phyloP scores from a whole-genome alignment of 2,888 invertebrate species.

The Lacanobia oleracea region DNA sequence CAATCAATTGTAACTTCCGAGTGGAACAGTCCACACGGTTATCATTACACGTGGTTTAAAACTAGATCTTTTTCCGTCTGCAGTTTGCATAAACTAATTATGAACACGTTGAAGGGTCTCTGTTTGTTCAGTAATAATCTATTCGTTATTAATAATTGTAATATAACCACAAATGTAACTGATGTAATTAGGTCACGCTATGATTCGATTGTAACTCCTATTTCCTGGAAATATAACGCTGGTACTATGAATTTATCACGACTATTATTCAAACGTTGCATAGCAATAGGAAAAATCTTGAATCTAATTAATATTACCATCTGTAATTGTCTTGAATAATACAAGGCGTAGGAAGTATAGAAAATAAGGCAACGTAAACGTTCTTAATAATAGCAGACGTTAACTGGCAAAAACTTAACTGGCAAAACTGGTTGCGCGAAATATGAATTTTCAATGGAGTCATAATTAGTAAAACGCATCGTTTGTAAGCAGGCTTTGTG shows the following conservation, averaged over 20 bases:
- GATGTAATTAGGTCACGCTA: constrained; percentile 69
- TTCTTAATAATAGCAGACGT: constrained; percentile 35
- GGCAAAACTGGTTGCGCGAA: constrained; percentile 40
- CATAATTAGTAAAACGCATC: constrained; percentile 60
- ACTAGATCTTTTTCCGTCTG: constrained; percentile 76
- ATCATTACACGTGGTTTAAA: constrained; percentile 78
- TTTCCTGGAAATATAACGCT: constrained; percentile 74
- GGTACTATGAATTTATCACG: constrained; percentile 73
- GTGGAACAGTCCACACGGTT: constrained; percentile 71
- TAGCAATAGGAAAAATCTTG: constrained; percentile 69
- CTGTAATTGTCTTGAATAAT: constrained; percentile 59
- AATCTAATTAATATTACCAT: constrained; percentile 63
- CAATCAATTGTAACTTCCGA: constrained; percentile 67
- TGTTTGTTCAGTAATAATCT: constrained; percentile 72
- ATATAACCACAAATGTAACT: constrained; percentile 68
- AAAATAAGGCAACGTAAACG: constrained; percentile 51
- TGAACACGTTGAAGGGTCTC: constrained; percentile 66
- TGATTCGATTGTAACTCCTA: constrained; percentile 72
- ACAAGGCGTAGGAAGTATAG: constrained; percentile 49
- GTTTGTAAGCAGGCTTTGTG: constrained; percentile 64
- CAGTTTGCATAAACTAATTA: constrained; percentile 77
- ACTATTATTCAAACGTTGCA: constrained; percentile 60
- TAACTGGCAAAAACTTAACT: constrained; percentile 27
- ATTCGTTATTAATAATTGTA: constrained; percentile 69
- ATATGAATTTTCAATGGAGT: constrained; percentile 58